These are phyloP conservation scores for Drosophila chauvacae DNA, from an alignment of 1,140 invertebrate genomes.

Conservation along the genomic window DNA sequence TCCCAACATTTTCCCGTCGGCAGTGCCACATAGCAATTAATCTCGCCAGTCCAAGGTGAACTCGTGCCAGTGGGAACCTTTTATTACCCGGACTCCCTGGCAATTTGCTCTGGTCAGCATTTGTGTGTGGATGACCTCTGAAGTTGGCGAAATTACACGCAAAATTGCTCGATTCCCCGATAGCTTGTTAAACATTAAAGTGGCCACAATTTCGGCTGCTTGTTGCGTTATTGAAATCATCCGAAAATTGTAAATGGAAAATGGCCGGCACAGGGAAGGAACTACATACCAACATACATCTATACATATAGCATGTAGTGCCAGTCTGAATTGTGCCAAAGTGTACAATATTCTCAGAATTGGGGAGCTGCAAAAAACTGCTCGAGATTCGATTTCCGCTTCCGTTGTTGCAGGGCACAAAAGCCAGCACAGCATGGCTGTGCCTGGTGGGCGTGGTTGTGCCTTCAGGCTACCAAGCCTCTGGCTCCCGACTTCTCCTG, in stretches of 20 bases:
- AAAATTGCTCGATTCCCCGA: conserved; percentile 63
- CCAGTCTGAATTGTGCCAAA: conserved; percentile 44
- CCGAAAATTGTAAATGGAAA: conserved; percentile 28
- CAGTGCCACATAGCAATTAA: conserved; percentile 66
- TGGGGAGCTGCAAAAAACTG: conserved; percentile 49
- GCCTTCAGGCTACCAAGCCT: conserved; percentile 2
- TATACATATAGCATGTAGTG: conserved; percentile 3
- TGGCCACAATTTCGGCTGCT: conserved; percentile 63
- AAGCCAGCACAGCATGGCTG: conserved; percentile 41
- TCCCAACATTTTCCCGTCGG: background rate
- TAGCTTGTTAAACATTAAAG: conserved; percentile 74
- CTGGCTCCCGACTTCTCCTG: conserved; percentile 27
- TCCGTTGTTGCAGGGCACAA: conserved; percentile 73
- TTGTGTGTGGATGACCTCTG: conserved; percentile 25
- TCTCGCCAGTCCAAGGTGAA: conserved; percentile 57
- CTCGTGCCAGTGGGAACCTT: conserved; percentile 16
- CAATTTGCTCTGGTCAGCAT: conserved; percentile 67
- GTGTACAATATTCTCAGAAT: conserved; percentile 55
- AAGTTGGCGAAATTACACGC: conserved; percentile 66
- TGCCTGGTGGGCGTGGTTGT: conserved; percentile 42
- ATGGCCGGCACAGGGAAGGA: conserved; percentile 18
- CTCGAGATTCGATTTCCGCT: conserved; percentile 82
- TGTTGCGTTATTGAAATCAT: conserved; percentile 54
- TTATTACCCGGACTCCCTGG: conserved; percentile 15
- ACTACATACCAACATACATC: conserved; percentile 11